Percentiles rank a stretch among this genome's conserved stretches.
These are phyloP conservation scores for Maccullochella peelii DNA, from an alignment of 2,113 vertebrate species.

Conservation along the genomic window DNA sequence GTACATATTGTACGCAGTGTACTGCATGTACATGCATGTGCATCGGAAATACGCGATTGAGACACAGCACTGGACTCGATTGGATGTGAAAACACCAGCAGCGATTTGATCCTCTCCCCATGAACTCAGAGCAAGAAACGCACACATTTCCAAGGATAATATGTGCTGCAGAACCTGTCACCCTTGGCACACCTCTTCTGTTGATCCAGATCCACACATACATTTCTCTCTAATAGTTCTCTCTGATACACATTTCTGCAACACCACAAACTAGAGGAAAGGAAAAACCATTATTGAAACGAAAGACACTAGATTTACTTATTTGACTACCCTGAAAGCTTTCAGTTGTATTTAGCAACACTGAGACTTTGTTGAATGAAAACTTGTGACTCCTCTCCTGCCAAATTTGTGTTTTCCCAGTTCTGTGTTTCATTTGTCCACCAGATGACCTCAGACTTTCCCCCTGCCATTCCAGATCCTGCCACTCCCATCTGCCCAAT, in stretches of 20 bases:
- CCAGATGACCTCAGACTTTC: too few relatives aligned
- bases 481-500: too few relatives aligned
- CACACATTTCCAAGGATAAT: slow-evolving; percentile 6
- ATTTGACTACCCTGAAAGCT: not conserved
- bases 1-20: too few relatives aligned
- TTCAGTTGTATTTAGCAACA: not conserved
- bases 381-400: too few relatives aligned
- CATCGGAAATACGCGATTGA: too few relatives aligned
- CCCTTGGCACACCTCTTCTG: not conserved
- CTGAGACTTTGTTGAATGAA: not conserved
- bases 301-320: not conserved
- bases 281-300: too few relatives aligned
- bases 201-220: not conserved
- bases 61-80: not conserved
- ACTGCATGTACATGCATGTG: too few relatives aligned
- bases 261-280: not conserved
- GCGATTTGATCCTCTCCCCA: not conserved
- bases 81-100: slow-evolving; percentile 18
- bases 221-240: not conserved
- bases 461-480: too few relatives aligned
- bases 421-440: too few relatives aligned
- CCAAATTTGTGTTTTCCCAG: too few relatives aligned
- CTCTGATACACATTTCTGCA: not conserved
- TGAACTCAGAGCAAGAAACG: not conserved
- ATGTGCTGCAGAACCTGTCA: not conserved